Evolutionary conservation across 2,113 vertebrate species (phyloP).

Genomic region (Gambusia affinis): DNA sequence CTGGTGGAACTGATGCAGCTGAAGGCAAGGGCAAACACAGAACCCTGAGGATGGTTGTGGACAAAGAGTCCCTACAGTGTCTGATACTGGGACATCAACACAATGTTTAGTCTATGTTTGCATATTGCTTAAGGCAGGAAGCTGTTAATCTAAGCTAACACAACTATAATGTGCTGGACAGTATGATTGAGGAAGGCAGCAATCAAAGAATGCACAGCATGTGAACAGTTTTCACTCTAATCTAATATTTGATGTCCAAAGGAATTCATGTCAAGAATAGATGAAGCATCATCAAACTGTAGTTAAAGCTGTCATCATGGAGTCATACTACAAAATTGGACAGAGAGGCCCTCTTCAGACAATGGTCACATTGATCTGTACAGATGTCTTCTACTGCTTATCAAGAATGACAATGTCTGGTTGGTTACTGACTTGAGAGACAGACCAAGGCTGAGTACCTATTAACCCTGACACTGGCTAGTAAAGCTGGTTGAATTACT

Average conservation of each 20-base stretch:
- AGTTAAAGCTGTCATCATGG: neutral
- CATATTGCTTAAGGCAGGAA: neutral
- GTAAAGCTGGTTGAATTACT: too few species aligned
- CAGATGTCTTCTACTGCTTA: too few species aligned
- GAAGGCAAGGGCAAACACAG: constrained; percentile 49
- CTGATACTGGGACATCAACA: neutral
- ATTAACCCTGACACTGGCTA: too few species aligned
- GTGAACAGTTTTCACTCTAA: neutral
- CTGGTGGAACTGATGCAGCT: constrained; percentile 42
- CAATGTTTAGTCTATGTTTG: neutral
- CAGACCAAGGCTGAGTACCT: too few species aligned
- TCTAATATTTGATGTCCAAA: neutral
- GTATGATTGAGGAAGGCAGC: too few species aligned
- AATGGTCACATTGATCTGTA: too few species aligned
- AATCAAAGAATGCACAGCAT: neutral
- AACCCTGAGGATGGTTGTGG: constrained; percentile 18
- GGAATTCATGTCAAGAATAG: neutral
- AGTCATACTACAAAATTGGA: too few species aligned
- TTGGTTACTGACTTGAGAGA: too few species aligned
- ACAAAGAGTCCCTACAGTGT: neutral
- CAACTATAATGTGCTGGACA: too few species aligned
- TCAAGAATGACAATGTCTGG: too few species aligned
- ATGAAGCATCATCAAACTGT: neutral
- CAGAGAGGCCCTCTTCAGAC: too few species aligned
- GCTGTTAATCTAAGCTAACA: too few species aligned